A percentile compares a stretch with the other conserved stretches of the same genome.
These are phyloP conservation scores for Nannoperca obscura DNA, from an alignment of 2,797 vertebrate genomes.

Conservation along the genomic window DNA sequence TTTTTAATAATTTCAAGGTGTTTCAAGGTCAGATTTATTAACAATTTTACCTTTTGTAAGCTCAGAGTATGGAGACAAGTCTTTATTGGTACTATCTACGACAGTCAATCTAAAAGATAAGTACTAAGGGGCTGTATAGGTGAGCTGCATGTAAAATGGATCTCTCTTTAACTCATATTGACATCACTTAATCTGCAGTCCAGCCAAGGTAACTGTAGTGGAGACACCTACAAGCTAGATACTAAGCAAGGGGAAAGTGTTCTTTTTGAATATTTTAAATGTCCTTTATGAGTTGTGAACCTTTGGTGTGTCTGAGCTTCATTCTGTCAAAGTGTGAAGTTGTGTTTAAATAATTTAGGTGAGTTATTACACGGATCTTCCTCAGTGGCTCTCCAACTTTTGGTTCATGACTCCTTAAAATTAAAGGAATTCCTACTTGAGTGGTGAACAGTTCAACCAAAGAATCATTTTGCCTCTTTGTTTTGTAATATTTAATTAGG, in stretches of 20 bases:
- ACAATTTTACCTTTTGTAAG: not conserved
- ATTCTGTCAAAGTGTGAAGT: constrained; percentile 22
- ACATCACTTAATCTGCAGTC: constrained; percentile 15
- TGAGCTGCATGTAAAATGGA: constrained; percentile 11
- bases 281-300: constrained; percentile 2
- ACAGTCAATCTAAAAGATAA: not conserved
- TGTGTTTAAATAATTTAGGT: constrained; percentile 28
- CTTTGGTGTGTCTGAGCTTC: constrained; percentile 17
- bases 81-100: constrained; percentile 5
- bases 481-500: constrained; percentile 11
- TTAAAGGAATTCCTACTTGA: constrained; percentile 26
- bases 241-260: not conserved
- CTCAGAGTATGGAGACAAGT: constrained; percentile 2
- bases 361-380: constrained; percentile 20
- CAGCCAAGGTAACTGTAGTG: not conserved
- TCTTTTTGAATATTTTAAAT: not conserved
- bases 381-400: constrained; percentile 15
- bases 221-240: not conserved
- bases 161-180: constrained; percentile 11
- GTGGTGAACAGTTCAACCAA: constrained; percentile 20
- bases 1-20: constrained; percentile 10
- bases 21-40: constrained; percentile 19
- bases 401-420: constrained; percentile 31
- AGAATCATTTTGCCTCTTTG: constrained; percentile 18
- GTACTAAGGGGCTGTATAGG: not conserved